These are phyloP conservation scores for Geodia barretti DNA, from an alignment of 37 sponge, comb jelly and placozoan species.

Conservation along the genomic window DNA sequence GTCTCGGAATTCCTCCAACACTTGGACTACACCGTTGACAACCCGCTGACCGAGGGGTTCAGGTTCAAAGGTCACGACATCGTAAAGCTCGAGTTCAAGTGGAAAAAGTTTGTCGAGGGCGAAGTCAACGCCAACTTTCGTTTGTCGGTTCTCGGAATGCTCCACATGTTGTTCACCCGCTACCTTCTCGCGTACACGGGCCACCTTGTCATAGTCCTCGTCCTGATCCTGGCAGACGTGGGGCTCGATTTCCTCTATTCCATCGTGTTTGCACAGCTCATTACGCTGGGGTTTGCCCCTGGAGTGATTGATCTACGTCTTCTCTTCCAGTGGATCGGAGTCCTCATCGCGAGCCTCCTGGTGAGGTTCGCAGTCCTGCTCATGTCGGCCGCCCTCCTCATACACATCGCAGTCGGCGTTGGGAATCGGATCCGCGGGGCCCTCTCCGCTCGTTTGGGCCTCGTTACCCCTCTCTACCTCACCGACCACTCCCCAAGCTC, in stretches of 20 bases:
- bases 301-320: not conserved
- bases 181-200: conserved; percentile 12
- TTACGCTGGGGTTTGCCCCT: not conserved
- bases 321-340: conserved; percentile 1
- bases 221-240: conserved; percentile 26
- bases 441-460: conserved; percentile 28
- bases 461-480: conserved; percentile 8
- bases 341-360: conserved; percentile 29
- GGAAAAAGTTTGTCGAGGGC: conserved; percentile 32
- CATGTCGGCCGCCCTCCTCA: not conserved
- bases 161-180: not conserved
- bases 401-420: conserved; percentile 34
- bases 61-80: conserved; percentile 25
- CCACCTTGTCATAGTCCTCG: conserved; percentile 4
- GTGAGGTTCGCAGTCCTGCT: conserved; percentile 19
- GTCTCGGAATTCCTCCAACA: conserved; percentile 1
- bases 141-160: conserved; percentile 11
- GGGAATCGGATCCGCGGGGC: conserved; percentile 18
- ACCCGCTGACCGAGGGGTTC: conserved; percentile 4
- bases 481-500: conserved; percentile 1
- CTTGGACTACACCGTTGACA: not conserved
- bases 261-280: conserved; percentile 24
- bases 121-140: conserved; percentile 17
- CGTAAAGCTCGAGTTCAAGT: conserved; percentile 20
- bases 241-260: conserved; percentile 29